Evolutionary conservation across 2,113 vertebrate genomes (phyloP).

Genomic region (Loxodonta africana): DNA sequence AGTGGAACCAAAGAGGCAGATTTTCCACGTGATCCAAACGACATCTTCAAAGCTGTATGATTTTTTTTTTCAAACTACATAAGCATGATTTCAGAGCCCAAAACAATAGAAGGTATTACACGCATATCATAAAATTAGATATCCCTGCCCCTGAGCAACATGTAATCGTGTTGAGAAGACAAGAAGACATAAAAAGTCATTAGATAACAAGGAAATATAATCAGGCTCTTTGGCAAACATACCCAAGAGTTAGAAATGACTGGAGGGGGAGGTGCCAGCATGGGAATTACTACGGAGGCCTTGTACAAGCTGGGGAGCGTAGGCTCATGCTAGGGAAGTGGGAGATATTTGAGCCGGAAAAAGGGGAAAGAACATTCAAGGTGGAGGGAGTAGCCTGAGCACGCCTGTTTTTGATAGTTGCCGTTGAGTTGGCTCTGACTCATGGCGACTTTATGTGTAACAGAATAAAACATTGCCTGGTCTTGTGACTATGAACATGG

Average conservation of each 20-base stretch:
- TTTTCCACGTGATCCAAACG: background rate
- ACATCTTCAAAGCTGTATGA: background rate
- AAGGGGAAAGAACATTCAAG: background rate
- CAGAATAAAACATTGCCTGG: background rate
- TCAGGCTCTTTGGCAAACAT: background rate
- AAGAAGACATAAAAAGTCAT: conserved; percentile 54
- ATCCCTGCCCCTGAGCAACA: conserved; percentile 15
- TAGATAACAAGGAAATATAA: conserved; percentile 63
- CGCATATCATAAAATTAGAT: conserved; percentile 24
- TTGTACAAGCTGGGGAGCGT: background rate
- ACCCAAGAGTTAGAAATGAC: background rate
- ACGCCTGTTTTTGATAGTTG: background rate
- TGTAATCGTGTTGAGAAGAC: conserved; percentile 47
- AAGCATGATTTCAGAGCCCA: conserved; percentile 20
- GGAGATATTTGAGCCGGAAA: background rate
- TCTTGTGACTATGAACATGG: background rate
- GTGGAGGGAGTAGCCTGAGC: background rate
- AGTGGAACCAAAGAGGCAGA: background rate
- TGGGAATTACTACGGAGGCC: background rate
- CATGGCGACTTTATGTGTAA: background rate
- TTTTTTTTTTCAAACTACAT: background rate
- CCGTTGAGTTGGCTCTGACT: too few relatives aligned
- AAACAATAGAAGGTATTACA: background rate
- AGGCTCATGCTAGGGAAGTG: background rate
- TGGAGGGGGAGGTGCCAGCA: background rate